phyloP scores from a whole-genome alignment of 2,888 invertebrate genomes.

The Dicyrtoma fusca region DNA sequence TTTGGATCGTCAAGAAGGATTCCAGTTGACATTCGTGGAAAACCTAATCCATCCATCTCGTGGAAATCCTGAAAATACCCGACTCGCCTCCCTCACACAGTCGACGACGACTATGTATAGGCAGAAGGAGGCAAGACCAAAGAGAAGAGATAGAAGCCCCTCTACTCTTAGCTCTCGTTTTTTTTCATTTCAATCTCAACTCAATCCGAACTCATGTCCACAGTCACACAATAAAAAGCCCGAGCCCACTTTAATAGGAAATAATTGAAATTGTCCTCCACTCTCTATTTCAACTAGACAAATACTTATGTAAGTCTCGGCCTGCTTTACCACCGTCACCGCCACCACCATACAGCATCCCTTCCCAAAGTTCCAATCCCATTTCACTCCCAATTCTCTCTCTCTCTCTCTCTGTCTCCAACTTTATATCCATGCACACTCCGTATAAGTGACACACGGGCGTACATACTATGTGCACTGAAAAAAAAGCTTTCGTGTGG shows the following conservation, averaged over 20 bases:
- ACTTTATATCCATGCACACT: too few species aligned
- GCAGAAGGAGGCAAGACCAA: not conserved
- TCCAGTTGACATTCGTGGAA: slow-evolving; percentile 35
- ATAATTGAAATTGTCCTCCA: slow-evolving; percentile 36
- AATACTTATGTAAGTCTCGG: not conserved
- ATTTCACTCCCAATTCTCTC: too few species aligned
- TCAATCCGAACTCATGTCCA: slow-evolving; percentile 24
- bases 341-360: too few species aligned
- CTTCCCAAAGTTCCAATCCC: too few species aligned
- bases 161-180: slow-evolving; percentile 25
- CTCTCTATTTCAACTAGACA: slow-evolving; percentile 18
- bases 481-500: too few species aligned
- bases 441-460: too few species aligned
- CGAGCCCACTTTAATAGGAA: slow-evolving; percentile 27
- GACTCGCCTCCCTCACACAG: slow-evolving; percentile 24
- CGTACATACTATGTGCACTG: too few species aligned
- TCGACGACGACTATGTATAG: too few species aligned
- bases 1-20: slow-evolving; percentile 34
- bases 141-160: slow-evolving; percentile 20
- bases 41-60: slow-evolving; percentile 30
- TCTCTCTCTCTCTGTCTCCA: too few species aligned
- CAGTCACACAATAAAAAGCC: slow-evolving; percentile 33
- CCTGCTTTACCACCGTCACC: too few species aligned
- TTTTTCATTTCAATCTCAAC: slow-evolving; percentile 34
- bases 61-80: slow-evolving; percentile 38